Conservation (phyloP, 2,113 vertebrate genomes). For the Agelaius phoeniceus region DNA sequence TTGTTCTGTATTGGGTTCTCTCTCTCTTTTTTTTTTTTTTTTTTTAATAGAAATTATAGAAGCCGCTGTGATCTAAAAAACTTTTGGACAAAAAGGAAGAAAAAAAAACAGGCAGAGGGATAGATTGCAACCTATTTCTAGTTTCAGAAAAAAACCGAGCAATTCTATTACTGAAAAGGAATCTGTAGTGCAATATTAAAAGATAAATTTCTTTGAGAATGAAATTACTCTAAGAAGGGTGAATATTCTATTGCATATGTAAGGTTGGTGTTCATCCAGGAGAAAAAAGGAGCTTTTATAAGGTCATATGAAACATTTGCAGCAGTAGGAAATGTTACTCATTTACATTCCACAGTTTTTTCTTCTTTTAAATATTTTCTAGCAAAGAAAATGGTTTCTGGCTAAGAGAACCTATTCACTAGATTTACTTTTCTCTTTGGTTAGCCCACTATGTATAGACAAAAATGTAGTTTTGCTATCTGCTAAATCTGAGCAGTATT, state of each 20-base stretch:
- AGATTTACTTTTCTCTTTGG: conserved; percentile 4
- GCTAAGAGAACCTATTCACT: background rate
- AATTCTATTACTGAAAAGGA: conserved; percentile 23
- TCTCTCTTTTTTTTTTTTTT: no score
- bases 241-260: conserved; percentile 14
- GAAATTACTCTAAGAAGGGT: conserved; percentile 28
- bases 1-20: background rate
- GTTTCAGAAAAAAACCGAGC: background rate
- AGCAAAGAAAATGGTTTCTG: conserved; percentile 13
- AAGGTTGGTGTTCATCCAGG: conserved; percentile 37
- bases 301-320: conserved; percentile 40
- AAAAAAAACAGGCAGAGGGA: background rate
- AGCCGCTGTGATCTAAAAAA: background rate
- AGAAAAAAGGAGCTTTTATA: conserved; percentile 36
- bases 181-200: conserved; percentile 32
- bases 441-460: background rate
- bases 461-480: conserved; percentile 1
- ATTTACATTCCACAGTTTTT: conserved; percentile 21
- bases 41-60: background rate
- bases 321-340: conserved; percentile 5
- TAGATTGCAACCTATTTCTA: background rate
- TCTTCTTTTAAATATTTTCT: conserved; percentile 13
- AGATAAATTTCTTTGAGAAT: conserved; percentile 38
- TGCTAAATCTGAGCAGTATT: background rate
- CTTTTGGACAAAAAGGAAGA: background rate